Percentiles rank a stretch among this genome's conserved stretches.
Evolutionary conservation across 2,113 vertebrate genomes (phyloP).

Genomic region (Atractosteus spatula): DNA sequence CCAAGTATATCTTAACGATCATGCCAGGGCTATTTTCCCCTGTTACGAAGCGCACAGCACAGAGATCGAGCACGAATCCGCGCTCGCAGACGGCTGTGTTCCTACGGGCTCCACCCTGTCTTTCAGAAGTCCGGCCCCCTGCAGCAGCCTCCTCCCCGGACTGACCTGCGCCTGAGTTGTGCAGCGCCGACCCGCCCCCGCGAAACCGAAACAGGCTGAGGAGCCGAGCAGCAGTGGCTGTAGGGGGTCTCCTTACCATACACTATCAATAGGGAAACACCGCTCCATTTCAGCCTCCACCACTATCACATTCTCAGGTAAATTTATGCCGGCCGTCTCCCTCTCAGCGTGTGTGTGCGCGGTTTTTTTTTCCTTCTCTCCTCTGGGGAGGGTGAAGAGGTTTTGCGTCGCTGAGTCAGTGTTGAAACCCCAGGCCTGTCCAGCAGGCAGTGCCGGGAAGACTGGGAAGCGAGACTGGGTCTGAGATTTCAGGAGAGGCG

Average conservation of each 20-base stretch:
- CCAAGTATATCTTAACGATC: no score
- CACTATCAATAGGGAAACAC: constrained; percentile 43
- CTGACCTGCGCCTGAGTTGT: constrained; percentile 2
- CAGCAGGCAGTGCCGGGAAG: constrained; percentile 34
- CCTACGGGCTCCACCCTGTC: neutral
- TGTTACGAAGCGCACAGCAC: neutral
- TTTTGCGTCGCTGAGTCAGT: constrained; percentile 34
- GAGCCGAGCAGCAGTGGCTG: constrained; percentile 34
- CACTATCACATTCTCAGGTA: constrained; percentile 3
- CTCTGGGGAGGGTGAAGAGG: neutral
- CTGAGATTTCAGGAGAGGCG: constrained; percentile 51
- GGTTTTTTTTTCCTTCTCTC: neutral
- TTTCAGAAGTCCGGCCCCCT: constrained; percentile 12
- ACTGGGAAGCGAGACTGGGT: constrained; percentile 38
- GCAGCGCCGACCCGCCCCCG: constrained; percentile 56
- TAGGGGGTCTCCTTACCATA: constrained; percentile 34
- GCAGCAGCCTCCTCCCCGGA: neutral
- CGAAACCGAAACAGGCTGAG: constrained; percentile 51
- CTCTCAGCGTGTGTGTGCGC: constrained; percentile 1
- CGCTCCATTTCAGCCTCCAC: constrained; percentile 36
- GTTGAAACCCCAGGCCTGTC: constrained; percentile 51
- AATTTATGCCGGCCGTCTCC: neutral
- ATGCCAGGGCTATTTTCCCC: no score
- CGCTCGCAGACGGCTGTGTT: neutral
- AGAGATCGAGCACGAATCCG: neutral